phyloP scores from a whole-genome alignment of 2,888 invertebrate genomes.

The Rambutsinella grinnellia region DNA sequence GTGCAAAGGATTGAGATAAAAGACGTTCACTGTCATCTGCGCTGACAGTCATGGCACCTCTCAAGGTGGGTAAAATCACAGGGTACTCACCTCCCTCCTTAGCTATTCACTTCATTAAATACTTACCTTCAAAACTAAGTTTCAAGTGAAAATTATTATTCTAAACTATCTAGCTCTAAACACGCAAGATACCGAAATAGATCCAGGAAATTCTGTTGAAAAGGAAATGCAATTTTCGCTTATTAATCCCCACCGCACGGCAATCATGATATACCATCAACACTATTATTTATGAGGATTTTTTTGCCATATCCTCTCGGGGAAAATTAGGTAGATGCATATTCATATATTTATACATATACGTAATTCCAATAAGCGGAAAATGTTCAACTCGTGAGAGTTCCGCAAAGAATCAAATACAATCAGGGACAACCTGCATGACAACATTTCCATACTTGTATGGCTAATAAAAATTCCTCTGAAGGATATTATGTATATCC shows the following conservation, averaged over 20 bases:
- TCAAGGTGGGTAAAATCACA: background rate
- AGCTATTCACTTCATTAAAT: conserved; percentile 14
- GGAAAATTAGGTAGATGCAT: too few species aligned
- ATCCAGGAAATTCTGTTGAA: background rate
- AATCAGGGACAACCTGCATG: conserved; percentile 36
- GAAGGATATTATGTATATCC: background rate
- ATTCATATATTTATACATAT: too few species aligned
- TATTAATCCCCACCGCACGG: background rate
- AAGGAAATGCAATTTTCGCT: conserved; percentile 39
- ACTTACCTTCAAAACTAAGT: conserved; percentile 12
- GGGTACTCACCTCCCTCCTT: background rate
- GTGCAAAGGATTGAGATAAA: background rate
- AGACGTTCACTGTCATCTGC: background rate
- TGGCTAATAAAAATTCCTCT: too few species aligned
- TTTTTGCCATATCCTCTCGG: too few species aligned
- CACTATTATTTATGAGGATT: too few species aligned
- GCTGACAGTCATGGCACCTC: background rate
- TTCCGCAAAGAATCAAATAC: conserved; percentile 39
- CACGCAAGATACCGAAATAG: background rate
- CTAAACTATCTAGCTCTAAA: background rate
- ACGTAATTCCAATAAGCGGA: too few species aligned
- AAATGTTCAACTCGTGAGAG: conserved; percentile 33
- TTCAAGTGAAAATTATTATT: conserved; percentile 3
- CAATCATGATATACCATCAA: too few species aligned
- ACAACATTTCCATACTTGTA: conserved; percentile 4